phyloP scores from a whole-genome alignment of 2,888 invertebrate species.

The Nemoura dubitans region DNA sequence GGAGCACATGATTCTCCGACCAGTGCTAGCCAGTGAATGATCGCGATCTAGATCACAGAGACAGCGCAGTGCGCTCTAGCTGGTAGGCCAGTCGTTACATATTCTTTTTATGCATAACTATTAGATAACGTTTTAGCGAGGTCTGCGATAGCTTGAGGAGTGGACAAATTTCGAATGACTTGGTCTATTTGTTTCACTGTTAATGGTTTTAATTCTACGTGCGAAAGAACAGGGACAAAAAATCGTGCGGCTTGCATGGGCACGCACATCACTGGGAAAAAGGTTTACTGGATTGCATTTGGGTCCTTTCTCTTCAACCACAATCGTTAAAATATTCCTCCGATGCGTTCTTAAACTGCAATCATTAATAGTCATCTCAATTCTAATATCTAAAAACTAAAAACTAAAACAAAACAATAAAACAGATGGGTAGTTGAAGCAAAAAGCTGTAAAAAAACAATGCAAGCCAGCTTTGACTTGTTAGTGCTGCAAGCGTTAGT shows the following conservation, averaged over 20 bases:
- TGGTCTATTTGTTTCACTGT: not conserved
- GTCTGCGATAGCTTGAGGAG: not conserved
- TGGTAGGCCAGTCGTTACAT: not conserved
- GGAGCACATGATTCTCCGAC: conserved; percentile 22
- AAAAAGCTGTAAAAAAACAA: conserved; percentile 22
- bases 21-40: conserved; percentile 1
- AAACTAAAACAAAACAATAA: not conserved
- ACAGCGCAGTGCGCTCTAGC: not conserved
- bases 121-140: not conserved
- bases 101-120: not conserved
- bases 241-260: not conserved
- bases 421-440: not conserved
- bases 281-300: not conserved
- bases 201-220: not conserved
- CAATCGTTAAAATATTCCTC: not conserved
- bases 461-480: not conserved
- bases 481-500: conserved; percentile 7
- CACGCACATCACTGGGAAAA: not conserved
- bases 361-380: not conserved
- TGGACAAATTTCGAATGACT: not conserved
- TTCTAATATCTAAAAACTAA: not conserved
- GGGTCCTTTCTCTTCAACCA: not conserved
- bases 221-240: not conserved
- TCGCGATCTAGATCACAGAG: not conserved
- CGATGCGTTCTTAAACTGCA: not conserved